A percentile compares a stretch with the other conserved stretches of the same genome.
These are phyloP conservation scores for Euphonia xanthogaster DNA, from an alignment of 2,797 vertebrate genomes.

Conservation along the genomic window DNA sequence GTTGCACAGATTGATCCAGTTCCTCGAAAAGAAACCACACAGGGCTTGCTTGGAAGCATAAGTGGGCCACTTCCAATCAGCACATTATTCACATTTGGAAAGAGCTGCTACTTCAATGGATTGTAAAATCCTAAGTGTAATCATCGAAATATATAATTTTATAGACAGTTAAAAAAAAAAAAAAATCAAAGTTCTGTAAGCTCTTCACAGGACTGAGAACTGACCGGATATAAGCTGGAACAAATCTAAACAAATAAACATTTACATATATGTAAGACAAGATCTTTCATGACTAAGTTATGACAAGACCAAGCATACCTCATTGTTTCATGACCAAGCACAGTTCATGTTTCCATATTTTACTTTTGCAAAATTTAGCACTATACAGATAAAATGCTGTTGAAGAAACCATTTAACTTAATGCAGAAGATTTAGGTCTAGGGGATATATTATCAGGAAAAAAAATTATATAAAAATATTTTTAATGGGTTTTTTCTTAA, in stretches of 20 bases:
- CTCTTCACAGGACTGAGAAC: background rate
- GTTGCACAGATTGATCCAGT: background rate
- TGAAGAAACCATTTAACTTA: background rate
- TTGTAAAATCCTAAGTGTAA: background rate
- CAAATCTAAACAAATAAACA: background rate
- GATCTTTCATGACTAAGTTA: background rate
- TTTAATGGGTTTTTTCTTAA: background rate
- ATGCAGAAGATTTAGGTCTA: background rate
- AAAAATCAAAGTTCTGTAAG: fast-evolving
- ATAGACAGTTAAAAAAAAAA: background rate
- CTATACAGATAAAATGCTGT: background rate
- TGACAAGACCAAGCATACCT: background rate
- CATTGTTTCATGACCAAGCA: background rate
- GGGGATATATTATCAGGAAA: background rate
- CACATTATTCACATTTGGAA: background rate
- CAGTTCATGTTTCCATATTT: background rate
- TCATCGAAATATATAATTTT: background rate
- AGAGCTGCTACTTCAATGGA: background rate
- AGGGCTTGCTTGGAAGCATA: background rate
- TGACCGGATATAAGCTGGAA: background rate
- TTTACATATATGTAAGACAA: background rate
- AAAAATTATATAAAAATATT: background rate
- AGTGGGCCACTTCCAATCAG: background rate
- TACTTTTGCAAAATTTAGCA: background rate
- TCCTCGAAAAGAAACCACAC: background rate